phyloP scores from a whole-genome alignment of 2,113 vertebrate species.

The Bubo bubo region DNA sequence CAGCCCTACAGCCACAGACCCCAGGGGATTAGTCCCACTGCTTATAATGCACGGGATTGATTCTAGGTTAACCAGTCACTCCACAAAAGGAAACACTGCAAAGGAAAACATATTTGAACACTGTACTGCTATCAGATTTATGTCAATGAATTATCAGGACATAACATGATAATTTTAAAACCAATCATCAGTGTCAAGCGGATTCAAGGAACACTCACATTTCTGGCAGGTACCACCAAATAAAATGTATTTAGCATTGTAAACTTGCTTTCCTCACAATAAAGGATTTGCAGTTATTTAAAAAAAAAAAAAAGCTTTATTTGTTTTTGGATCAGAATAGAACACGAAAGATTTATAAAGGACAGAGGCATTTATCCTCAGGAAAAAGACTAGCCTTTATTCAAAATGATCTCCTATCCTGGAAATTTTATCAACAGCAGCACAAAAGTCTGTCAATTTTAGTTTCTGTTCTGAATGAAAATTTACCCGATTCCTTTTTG shows the following conservation, averaged over 20 bases:
- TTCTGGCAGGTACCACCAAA: neutral
- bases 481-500: neutral
- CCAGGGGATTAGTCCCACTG: neutral
- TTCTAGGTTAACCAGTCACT: neutral
- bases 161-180: neutral
- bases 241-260: neutral
- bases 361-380: neutral
- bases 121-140: neutral
- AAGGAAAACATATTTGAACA: neutral
- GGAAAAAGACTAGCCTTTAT: neutral
- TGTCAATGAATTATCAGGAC: neutral
- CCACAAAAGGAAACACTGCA: neutral
- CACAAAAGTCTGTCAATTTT: neutral
- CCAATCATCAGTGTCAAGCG: neutral
- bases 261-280: neutral
- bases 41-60: neutral
- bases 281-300: neutral
- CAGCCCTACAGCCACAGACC: neutral
- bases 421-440: neutral
- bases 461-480: neutral
- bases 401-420: neutral
- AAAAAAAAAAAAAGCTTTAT: neutral
- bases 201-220: neutral
- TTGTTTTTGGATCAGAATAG: neutral
- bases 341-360: neutral